phyloP scores from a whole-genome alignment of 1,140 invertebrate species.

The Nixonia krombeini region DNA sequence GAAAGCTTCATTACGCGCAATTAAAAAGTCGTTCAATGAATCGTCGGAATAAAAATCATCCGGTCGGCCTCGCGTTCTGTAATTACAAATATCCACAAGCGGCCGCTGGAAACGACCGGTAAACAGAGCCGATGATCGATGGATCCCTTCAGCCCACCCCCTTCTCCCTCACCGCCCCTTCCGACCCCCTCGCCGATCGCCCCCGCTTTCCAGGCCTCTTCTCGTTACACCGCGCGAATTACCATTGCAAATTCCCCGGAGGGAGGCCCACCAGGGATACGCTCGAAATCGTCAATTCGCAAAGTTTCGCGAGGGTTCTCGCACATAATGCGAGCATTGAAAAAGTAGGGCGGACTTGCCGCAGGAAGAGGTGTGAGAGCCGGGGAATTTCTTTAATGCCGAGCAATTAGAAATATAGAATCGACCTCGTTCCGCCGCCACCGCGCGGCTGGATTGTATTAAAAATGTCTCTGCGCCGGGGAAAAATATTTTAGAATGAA shows the following conservation, averaged over 20 bases:
- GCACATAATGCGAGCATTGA: conserved; percentile 51
- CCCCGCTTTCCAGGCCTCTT: conserved; percentile 37
- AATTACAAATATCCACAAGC: conserved; percentile 66
- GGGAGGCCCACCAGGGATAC: conserved; percentile 19
- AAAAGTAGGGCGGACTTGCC: conserved; percentile 19
- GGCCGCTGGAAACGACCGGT: conserved; percentile 49
- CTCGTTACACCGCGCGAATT: conserved; percentile 54
- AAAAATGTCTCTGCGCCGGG: conserved; percentile 35
- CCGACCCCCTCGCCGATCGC: conserved; percentile 17
- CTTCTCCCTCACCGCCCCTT: not conserved
- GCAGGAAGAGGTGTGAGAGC: conserved; percentile 18
- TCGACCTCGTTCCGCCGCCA: conserved; percentile 29
- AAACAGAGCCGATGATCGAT: conserved; percentile 61
- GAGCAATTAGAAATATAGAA: conserved; percentile 46
- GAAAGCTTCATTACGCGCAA: conserved; percentile 63
- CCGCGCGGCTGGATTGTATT: conserved; percentile 29
- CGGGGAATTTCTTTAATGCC: conserved; percentile 21
- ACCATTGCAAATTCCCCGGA: conserved; percentile 58
- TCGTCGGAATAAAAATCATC: conserved; percentile 55
- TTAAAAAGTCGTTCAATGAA: conserved; percentile 63
- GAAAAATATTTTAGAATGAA: conserved; percentile 45
- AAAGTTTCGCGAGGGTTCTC: conserved; percentile 30
- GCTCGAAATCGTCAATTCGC: conserved; percentile 18
- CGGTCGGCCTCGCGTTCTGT: conserved; percentile 53
- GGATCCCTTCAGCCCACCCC: conserved; percentile 15